Base-by-base conservation (phyloP, 1,140 invertebrate genomes). In the Amyelois transitella region DNA sequence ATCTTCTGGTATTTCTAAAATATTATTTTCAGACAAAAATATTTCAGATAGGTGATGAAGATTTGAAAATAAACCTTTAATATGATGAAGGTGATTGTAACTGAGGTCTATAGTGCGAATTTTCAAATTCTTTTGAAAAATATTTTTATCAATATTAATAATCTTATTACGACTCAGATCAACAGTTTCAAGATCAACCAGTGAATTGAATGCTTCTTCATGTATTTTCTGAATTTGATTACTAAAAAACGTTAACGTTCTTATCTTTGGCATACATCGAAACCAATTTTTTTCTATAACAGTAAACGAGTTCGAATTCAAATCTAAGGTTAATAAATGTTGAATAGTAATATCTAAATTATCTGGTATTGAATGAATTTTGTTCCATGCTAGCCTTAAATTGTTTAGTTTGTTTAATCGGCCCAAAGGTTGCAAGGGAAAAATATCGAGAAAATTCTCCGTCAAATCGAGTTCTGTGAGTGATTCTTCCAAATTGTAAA, bases 131-230 rank as follows among this genome's bases (percentile, higher is more conserved):
- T 86, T 86, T 65, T 91, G 91, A 81, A 97, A 96, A 1, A 92
- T 94, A 43, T 90, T 90, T 45, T 92, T 78, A 54, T 94, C 92
- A 54, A 96, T 84, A 56, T 90, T 91, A 1, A 94, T 92, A 43
- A 97, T 94, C 81, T 94, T 94, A 78, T 97, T 97, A 78, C 95
- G 94, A 75, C 95, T 96, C 60, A 97, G 90, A 85, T 97, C 96
- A 57, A 97, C 88, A 1, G 93, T 94, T 87, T 97, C 95, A 6
- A 97, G 85, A 61, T 95, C 90, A 51, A 87, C 89, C 44, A 97
- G 81, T 0, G 92, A 92, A 43, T 90, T 83, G 72, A 98, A 97
- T 3, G 94, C 92, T 66, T 94, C 90, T 60, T 93, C 92, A 64
- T 96, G 92, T 17, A 98, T 91, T 22, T 90, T 88, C 72, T 94